These are phyloP conservation scores for Ceratosolen fusciceps DNA, from an alignment of 1,140 invertebrate species.

Conservation along the genomic window DNA sequence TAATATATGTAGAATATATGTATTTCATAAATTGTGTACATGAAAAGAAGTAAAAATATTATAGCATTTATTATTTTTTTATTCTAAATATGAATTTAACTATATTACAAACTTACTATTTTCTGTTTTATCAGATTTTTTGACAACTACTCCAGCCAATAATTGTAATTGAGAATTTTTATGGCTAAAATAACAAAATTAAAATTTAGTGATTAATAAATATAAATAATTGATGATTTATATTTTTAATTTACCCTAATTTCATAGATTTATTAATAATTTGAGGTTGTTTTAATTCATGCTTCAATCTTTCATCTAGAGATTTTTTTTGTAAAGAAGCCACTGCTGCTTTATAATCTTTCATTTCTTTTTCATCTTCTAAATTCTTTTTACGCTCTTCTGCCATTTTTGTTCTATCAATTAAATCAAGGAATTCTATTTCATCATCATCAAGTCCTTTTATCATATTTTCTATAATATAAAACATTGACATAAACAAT, in stretches of 20 bases:
- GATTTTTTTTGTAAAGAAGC: constrained; percentile 84
- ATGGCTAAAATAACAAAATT: constrained; percentile 51
- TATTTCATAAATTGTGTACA: no score
- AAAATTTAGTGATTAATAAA: constrained; percentile 38
- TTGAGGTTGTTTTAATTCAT: constrained; percentile 71
- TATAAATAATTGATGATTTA: constrained; percentile 30
- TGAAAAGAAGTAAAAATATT: no score
- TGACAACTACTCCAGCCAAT: constrained; percentile 75
- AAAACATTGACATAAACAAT: background rate
- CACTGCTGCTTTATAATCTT: constrained; percentile 85
- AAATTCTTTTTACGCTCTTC: constrained; percentile 84
- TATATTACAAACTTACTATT: constrained; percentile 61
- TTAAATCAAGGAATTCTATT: constrained; percentile 91
- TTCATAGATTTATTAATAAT: constrained; percentile 57
- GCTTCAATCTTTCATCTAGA: constrained; percentile 76
- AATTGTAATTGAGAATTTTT: constrained; percentile 74
- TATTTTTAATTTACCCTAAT: constrained; percentile 27
- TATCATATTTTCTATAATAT: constrained; percentile 89
- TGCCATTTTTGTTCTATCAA: constrained; percentile 87
- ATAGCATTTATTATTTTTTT: background rate
- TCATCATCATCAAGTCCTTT: constrained; percentile 96
- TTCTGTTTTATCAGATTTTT: constrained; percentile 72
- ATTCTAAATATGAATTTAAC: background rate
- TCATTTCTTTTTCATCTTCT: constrained; percentile 86
- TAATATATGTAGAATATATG: no score